Base-by-base conservation (phyloP, 2,113 vertebrate species). In the Equus quagga region DNA sequence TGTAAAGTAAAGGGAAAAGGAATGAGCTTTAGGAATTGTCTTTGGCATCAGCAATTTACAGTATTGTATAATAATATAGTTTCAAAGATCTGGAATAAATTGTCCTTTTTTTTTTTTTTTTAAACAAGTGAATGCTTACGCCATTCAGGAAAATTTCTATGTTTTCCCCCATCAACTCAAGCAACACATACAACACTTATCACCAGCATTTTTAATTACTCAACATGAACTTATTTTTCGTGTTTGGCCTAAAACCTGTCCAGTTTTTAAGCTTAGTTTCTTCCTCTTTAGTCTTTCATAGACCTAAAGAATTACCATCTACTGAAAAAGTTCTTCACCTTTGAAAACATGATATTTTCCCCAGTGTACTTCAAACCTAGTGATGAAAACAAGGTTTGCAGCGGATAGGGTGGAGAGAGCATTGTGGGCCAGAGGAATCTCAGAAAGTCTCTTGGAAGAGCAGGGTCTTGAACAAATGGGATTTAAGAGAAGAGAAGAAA, bases 401-500 rank as follows among this genome's bases (percentile, higher is more conserved):
- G 46, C 31, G 76, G 24, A n/a, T 60, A 19, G 26, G 31, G n/a
- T 15, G 51, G n/a, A 76, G 6, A 82, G 21, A 93, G 49, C n/a
- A 76, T 4, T 64, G 69, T 64, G 60, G n/a, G 9, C 76, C 81
- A 93, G 60, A 81, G 69, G 17, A 91, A 6, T 78, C 64, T 91
- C 80, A 51, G 72, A 89, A 89, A 95, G 81, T 79, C 49, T 56
- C 54, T 87, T 91, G 3, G 70, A 88, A 78, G 67, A 76, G 31
- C 49, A 49, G 54, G 36, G 62, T 87, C 46, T 87, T 96, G 54
- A 92, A 60, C 44, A 65, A 85, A 41, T 90, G 51, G 67, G n/a
- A 85, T 95, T 92, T 93, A 90, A 23, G 33, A 76, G 65, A 89
- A 79, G 15, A 88, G 41, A 95, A 96, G 62, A 54, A 44, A 60